phyloP scores from a whole-genome alignment of 35 echinoderm and acorn worm genomes.

The Anneissia japonica region DNA sequence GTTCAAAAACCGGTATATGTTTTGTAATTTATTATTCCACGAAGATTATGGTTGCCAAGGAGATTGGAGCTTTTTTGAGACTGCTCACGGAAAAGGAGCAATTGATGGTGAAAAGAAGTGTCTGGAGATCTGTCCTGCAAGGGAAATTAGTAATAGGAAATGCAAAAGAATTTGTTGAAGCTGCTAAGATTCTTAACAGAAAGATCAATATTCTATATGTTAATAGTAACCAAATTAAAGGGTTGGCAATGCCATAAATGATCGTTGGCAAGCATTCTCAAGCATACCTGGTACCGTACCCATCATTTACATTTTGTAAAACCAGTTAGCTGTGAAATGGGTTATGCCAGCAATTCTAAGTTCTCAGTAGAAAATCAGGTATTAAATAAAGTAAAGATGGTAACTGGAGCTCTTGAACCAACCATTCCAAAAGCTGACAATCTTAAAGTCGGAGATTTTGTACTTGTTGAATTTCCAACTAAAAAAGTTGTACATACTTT shows the following conservation, averaged over 20 bases:
- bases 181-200: background rate
- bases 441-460: no score
- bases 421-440: no score
- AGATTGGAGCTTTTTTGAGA: constrained; percentile 41
- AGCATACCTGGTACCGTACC: no score
- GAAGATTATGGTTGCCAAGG: constrained; percentile 11
- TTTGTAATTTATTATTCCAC: constrained; percentile 40
- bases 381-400: no score
- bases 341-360: no score
- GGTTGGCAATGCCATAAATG: no score
- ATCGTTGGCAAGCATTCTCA: no score
- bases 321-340: background rate
- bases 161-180: constrained; percentile 12
- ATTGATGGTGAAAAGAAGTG: constrained; percentile 25
- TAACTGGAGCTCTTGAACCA: no score
- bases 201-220: constrained; percentile 18
- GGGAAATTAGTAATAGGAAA: background rate
- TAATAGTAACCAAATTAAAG: no score
- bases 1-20: constrained; percentile 40
- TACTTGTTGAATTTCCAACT: no score
- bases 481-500: no score
- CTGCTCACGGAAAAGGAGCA: constrained; percentile 49
- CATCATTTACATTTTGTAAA: background rate
- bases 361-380: no score
- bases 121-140: constrained; percentile 25